Evolutionary conservation across 2,888 invertebrate species (phyloP), one percentile per base, ranked within the genome.

Genomic region (Ochropleura leucogaster): DNA sequence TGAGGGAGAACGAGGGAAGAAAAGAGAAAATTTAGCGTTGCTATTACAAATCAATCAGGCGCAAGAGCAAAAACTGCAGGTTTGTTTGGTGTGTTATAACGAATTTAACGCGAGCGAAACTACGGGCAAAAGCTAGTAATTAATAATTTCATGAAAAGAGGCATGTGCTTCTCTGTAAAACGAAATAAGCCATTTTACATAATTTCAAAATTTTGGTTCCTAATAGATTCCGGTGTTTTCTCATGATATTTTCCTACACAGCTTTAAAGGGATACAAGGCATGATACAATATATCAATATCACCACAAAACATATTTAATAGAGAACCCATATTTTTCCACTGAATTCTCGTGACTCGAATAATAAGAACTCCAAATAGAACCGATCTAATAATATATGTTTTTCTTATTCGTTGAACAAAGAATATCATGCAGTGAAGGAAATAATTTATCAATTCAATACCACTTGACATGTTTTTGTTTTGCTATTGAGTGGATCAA

Each of bases 391-490:
- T 74, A 76, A 74, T 74, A 84, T 59, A 76, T 79, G 69, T 79
- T 82, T 84, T 84, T 82, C 82, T 84, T 75, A 55, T 82, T 82
- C 74, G 71, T 44, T 68, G 85, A 73, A 70, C 79, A 74, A 82
- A 75, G 75, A 82, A 72, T 74, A 84, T 65, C 82, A 82, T 67
- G 71, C 44, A 55, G 62, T 57, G 51, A 42, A 18, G 62, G 63
- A 76, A 71, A 72, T 65, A 67, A 74, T 77, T 79, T 77, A 82
- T 77, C 74, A 73, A 77, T 79, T 73, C 74, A 65, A 82, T 84
- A 74, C 72, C 63, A 30, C 47, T 70, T 55, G 59, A 63, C 42
- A 44, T 68, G 59, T 71, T 71, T 77, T 77, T 74, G 65, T 79
- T 72, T 70, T 70, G 57, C 10, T 70, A 72, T 77, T 66, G 73